Base-by-base conservation (phyloP, 2,888 invertebrate species). In the Leucoptera coffeella region DNA sequence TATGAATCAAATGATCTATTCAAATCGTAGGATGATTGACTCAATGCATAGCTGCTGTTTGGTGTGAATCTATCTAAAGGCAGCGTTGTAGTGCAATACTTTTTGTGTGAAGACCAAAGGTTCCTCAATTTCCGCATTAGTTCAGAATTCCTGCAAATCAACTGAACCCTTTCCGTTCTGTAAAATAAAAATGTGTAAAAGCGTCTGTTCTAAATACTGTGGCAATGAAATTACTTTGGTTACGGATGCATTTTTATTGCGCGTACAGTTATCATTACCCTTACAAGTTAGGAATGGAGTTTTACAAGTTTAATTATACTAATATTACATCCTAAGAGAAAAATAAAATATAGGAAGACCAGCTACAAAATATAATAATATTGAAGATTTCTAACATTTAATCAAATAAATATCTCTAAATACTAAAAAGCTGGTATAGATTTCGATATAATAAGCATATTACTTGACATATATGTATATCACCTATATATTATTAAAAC, bases 21-120 rank as follows among this genome's bases (percentile, higher is more conserved):
- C 55, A 65, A 35, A 30, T 65, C 62, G 34, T 57, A 64, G 11
- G 59, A 61, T 19, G 57, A 54, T 34, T 53, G 42, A 39, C 67
- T 67, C 42, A 58, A 51, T n/a, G 69, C 64, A 15, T 69, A 69
- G 28, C 65, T 62, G 35, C 65, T 67, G 28, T 61, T 31, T 25
- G 65, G 67, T 5, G 65, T 57, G 41, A 58, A 58, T 42, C 62
- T 41, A 32, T 45, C 50, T 26, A 56, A 58, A 37, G 52, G 47
- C 29, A 59, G 45, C 23, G 51, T 47, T 36, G 57, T 60, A 9
- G 64, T 69, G 60, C 71, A 71, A 47, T 71, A 69, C 39, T 75
- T 73, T 50, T 76, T 77, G 60, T 77, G 74, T 47, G 74, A 74
- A 45, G 59, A 67, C 76, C 78, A 78, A 34, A 79, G 51, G 38